Percentiles rank a stretch among this genome's conserved stretches.
Evolutionary conservation across 2,113 vertebrate genomes (phyloP).

Genomic region (Marcusenius ussheri): DNA sequence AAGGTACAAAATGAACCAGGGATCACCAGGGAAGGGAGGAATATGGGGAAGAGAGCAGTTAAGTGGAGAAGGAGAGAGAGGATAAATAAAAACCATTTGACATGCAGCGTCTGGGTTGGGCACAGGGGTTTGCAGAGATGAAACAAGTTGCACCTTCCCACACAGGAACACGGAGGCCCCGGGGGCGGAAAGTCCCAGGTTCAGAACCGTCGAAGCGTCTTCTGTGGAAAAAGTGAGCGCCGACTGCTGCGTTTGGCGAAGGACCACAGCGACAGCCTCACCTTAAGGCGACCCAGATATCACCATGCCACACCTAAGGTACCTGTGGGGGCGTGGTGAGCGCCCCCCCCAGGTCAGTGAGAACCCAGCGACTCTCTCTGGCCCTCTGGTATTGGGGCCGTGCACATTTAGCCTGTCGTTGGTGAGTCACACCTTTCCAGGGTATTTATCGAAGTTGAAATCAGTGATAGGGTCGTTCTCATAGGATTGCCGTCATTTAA

Average conservation of each 20-base stretch:
- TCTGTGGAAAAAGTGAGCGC: constrained; percentile 15
- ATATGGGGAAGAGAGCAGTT: background rate
- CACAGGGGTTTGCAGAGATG: background rate
- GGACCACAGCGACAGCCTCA: background rate
- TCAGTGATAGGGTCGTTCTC: background rate
- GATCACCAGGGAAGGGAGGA: background rate
- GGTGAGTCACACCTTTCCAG: background rate
- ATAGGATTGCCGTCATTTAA: background rate
- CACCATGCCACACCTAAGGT: background rate
- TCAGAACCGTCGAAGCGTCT: background rate
- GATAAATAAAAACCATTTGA: background rate
- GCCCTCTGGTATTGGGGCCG: background rate
- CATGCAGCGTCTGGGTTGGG: background rate
- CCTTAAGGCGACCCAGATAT: background rate
- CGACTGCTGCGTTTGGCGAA: background rate
- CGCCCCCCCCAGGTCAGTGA: background rate
- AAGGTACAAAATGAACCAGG: background rate
- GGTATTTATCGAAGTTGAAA: background rate
- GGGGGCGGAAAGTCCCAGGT: constrained; percentile 23
- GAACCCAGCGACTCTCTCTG: background rate
- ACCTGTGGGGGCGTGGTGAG: background rate
- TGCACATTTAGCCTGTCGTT: background rate
- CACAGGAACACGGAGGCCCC: constrained; percentile 16
- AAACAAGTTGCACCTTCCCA: background rate
- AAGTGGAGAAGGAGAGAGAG: background rate